Evolutionary conservation across 2,888 invertebrate genomes (phyloP), one percentile per base, ranked within the genome.

Genomic region (Parapristionchus giblindavisi): DNA sequence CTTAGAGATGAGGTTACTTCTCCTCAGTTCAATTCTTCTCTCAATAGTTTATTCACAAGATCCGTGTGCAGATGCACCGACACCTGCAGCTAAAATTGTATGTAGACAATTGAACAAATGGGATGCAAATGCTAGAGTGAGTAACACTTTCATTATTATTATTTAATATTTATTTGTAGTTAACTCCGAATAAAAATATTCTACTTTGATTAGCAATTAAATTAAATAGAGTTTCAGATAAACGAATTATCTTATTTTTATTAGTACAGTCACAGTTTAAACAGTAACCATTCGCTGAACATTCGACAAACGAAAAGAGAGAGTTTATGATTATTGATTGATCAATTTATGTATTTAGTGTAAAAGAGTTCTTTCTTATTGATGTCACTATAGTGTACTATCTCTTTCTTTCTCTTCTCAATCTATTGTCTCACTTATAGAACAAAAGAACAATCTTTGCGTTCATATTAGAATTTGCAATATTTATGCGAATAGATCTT

Each of bases 91-190:
- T 11, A 83, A 82, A 74, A 85, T 83, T 24, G 76, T 86, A 52
- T 86, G 86, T 76, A 77, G 79, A 56, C 86, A 86, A 73, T 79
- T 86, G 51, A 82, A 84, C 75, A 79, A 78, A 75, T 87, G 86
- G 86, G 86, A 86, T 77, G 77, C 75, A 27, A 83, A 81, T 56
- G 84, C 85, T 5, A 75, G 86, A 77, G 85, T 83, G 17, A 56
- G 82, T n/a, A n/a, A n/a, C n/a, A n/a, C n/a, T n/a, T n/a, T n/a
- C n/a, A n/a, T n/a, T n/a, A n/a, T n/a, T n/a, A n/a, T n/a, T n/a
- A n/a, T 82, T 75, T 34, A 29, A 14, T 51, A 3, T 27, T 36
- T 54, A 6, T 14, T 32, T 36, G n/a, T 1, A 17, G 17, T n/a
- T 65, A 11, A 27, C 43, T 65, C 65, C n/a, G 6, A 14, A 27